Evolutionary conservation across 2,797 vertebrate genomes (phyloP), one percentile per base, ranked within the genome.

Genomic region (Pterois miles): DNA sequence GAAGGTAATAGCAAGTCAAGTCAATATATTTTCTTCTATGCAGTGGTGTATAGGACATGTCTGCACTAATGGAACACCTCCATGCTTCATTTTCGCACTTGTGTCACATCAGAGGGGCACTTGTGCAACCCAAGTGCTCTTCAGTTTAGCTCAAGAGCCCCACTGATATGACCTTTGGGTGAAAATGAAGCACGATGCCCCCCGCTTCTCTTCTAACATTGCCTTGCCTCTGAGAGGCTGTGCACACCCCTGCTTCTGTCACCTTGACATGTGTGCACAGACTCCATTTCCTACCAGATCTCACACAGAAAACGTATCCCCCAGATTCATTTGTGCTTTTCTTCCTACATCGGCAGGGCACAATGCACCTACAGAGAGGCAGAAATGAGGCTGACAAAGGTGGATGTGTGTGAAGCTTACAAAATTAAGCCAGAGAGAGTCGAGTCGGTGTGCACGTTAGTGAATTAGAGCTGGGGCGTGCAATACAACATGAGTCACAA

Each of bases 181-280:
- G 2, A 72, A 52, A 48, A 38, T 23, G 5, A 76, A 71, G 13
- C 50, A 50, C 7, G 4, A 38, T 52, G 7, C 12, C 16, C 18
- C 16, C 16, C 23, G 16, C 69, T 25, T 60, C 23, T 34, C 6
- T 40, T 53, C 13, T 14, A 27, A 13, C 46, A 8, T 6, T n/a
- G 46, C 27, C 46, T 40, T 57, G 13, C 27, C 20, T n/a, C 10
- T n/a, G n/a, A 36, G 27, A 31, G 27, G 56, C 29, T 46, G 10
- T 5, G 50, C 29, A 40, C 20, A 0, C 8, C 50, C 27, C 36
- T 57, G 53, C 16, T 29, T 59, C 34, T 52, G 52, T 74, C 40
- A 20, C 66, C 74, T 50, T 67, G 38, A 38, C 48, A 46, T 60
- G 43, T 74, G 60, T 76, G 63, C n/a, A 59, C 31, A 43, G 58